Conservation (phyloP, 1,140 invertebrate species). For the Drosophila virilis region DNA sequence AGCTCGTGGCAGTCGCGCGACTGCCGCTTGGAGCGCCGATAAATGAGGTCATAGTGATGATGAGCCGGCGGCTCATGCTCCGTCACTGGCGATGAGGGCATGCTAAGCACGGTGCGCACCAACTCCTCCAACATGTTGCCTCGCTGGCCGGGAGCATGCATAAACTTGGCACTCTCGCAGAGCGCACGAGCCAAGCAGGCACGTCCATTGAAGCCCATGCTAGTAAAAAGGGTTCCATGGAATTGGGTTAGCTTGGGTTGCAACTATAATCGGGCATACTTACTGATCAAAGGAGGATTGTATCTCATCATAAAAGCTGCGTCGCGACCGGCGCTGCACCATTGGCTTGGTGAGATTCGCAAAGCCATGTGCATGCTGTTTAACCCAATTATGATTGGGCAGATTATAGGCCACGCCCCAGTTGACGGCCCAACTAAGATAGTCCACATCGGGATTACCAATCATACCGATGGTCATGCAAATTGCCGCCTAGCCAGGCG, state of each 20-base stretch:
- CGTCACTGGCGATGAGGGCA: slow-evolving; percentile 50
- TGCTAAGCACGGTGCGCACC: slow-evolving; percentile 86
- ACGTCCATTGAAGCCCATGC: slow-evolving; percentile 89
- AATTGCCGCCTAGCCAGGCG: slow-evolving; percentile 63
- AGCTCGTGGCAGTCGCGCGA: slow-evolving; percentile 85
- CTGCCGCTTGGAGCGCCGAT: slow-evolving; percentile 60
- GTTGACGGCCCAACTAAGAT: slow-evolving; percentile 85
- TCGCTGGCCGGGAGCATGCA: slow-evolving; percentile 81
- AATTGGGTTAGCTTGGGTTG: background rate
- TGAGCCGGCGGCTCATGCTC: slow-evolving; percentile 57
- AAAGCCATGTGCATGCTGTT: slow-evolving; percentile 84
- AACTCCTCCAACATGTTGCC: slow-evolving; percentile 89
- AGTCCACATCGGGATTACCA: slow-evolving; percentile 78
- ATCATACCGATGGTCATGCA: slow-evolving; percentile 80
- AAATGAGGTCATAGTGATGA: slow-evolving; percentile 72
- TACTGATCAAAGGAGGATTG: slow-evolving; percentile 89
- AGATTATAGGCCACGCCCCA: slow-evolving; percentile 91
- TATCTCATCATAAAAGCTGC: slow-evolving; percentile 89
- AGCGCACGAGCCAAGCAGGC: slow-evolving; percentile 88
- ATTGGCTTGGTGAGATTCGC: slow-evolving; percentile 80
- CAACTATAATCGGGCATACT: slow-evolving; percentile 7
- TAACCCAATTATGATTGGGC: slow-evolving; percentile 88
- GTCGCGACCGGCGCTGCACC: slow-evolving; percentile 87
- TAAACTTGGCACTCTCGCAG: slow-evolving; percentile 88
- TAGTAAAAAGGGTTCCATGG: slow-evolving; percentile 55